Evolutionary conservation across 2,888 invertebrate species (phyloP).

Genomic region (Cheilosia impressa): DNA sequence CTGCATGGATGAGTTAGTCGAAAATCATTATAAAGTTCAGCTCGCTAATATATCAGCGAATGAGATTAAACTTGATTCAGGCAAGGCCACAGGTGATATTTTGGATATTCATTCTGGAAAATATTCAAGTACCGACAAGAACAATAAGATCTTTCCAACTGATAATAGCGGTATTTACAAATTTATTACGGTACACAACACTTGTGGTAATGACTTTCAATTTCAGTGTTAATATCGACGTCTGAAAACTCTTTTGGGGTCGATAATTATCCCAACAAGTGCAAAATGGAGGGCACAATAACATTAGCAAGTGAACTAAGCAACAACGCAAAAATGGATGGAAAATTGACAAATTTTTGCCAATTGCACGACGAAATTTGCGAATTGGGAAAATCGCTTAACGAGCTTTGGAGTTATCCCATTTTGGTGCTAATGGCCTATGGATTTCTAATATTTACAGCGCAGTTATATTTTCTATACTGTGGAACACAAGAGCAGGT

Average conservation of each 20-base stretch:
- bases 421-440: constrained; percentile 83
- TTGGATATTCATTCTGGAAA: constrained; percentile 14
- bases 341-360: constrained; percentile 82
- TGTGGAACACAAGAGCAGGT: constrained; percentile 82
- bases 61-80: not conserved
- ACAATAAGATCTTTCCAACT: constrained; percentile 38
- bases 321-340: constrained; percentile 81
- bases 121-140: not conserved
- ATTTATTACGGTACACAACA: not conserved
- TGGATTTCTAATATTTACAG: constrained; percentile 83
- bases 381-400: constrained; percentile 82
- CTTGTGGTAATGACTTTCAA: not conserved
- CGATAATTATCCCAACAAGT: not conserved
- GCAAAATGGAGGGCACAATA: constrained; percentile 12
- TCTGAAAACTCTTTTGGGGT: constrained; percentile 51
- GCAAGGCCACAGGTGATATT: not conserved
- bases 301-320: constrained; percentile 78
- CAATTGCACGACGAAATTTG: constrained; percentile 83
- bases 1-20: constrained; percentile 78
- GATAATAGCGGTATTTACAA: constrained; percentile 26
- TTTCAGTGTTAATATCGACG: constrained; percentile 53
- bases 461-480: constrained; percentile 83
- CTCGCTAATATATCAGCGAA: constrained; percentile 1
- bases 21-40: constrained; percentile 75
- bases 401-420: constrained; percentile 83